These are phyloP conservation scores for Heliconius hewitsoni DNA, from an alignment of 1,140 invertebrate species.

Conservation along the genomic window DNA sequence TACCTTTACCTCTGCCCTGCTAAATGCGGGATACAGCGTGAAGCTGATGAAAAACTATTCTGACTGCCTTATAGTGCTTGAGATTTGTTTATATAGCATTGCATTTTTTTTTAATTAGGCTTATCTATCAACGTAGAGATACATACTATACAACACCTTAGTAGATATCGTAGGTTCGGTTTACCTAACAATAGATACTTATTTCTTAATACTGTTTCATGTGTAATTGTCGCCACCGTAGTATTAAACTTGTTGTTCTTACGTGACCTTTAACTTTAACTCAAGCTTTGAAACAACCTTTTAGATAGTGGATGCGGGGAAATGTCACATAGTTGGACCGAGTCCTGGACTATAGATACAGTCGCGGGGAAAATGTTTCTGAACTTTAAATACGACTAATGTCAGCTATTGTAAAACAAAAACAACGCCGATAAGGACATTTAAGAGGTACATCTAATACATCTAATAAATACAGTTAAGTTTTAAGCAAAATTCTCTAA, in stretches of 20 bases:
- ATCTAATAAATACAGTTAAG: too few species aligned
- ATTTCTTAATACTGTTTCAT: slow-evolving; percentile 18
- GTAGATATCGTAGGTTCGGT: not conserved
- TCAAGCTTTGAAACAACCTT: slow-evolving; percentile 65
- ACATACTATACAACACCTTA: not conserved
- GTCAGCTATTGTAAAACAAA: slow-evolving; percentile 8
- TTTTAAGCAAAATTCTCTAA: too few species aligned
- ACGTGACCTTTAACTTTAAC: slow-evolving; percentile 68
- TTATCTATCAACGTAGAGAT: too few species aligned
- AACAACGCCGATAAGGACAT: not conserved
- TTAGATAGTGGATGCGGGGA: slow-evolving; percentile 70
- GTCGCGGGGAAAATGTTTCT: slow-evolving; percentile 40
- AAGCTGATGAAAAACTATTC: too few species aligned
- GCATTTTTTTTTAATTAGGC: too few species aligned
- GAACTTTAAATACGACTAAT: slow-evolving; percentile 24
- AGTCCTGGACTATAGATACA: slow-evolving; percentile 65
- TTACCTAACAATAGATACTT: not conserved
- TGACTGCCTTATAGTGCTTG: too few species aligned
- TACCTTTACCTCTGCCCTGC: too few species aligned
- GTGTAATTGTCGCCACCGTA: slow-evolving; percentile 43
- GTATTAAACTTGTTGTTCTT: slow-evolving; percentile 65
- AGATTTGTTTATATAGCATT: too few species aligned
- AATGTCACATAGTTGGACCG: slow-evolving; percentile 78
- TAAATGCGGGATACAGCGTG: too few species aligned
- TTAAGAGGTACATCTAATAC: not conserved